Conservation (phyloP, 2,113 vertebrate genomes). For the Orycteropus afer region DNA sequence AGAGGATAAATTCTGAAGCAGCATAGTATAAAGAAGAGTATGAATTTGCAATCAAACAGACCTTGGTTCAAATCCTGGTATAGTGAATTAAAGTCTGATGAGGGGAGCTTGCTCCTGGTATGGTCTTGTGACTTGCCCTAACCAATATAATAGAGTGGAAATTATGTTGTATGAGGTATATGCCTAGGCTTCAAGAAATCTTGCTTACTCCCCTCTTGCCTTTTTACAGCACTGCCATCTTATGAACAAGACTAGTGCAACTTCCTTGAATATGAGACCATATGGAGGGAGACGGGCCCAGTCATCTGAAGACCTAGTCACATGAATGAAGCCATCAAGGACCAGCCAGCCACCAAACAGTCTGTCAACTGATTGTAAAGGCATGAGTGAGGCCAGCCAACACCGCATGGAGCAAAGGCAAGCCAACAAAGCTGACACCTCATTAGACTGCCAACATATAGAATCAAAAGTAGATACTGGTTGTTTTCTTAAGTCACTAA, state of each 20-base stretch:
- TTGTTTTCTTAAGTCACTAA: not conserved
- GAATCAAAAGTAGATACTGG: not conserved
- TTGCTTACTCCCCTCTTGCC: not conserved
- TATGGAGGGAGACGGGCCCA: not conserved
- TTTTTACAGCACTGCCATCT: not conserved
- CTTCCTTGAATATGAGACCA: not conserved
- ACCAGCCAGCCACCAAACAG: not conserved
- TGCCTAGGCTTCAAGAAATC: not conserved
- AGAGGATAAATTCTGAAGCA: not conserved
- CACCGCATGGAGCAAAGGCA: not conserved
- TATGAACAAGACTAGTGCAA: not conserved
- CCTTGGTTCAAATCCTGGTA: not conserved
- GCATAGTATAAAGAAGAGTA: not conserved
- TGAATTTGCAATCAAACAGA: not conserved
- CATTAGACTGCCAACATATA: accelerated
- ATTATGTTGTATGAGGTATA: not conserved
- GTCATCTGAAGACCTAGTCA: not conserved
- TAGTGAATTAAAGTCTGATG: not conserved
- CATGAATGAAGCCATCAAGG: not conserved
- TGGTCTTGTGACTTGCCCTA: not conserved
- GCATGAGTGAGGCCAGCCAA: not conserved
- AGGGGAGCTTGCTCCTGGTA: not conserved
- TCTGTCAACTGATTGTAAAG: not conserved
- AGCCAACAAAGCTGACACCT: not conserved
- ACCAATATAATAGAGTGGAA: not conserved